Conservation (phyloP, 2,113 vertebrate species). For the Ranitomeya imitator region DNA sequence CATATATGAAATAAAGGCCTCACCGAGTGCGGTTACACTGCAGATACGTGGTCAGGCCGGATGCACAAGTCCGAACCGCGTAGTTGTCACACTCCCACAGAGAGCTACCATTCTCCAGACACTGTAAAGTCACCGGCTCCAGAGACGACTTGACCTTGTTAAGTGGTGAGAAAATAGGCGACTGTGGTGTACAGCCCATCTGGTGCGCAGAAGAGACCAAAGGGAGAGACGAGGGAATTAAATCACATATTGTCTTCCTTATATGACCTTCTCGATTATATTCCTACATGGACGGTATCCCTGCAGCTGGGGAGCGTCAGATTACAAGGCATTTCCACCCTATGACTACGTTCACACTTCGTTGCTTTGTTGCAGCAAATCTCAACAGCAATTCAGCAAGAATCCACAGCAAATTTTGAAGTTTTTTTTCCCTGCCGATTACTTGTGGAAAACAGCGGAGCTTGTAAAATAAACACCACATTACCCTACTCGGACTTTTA, state of each 20-base stretch:
- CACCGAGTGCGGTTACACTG: slow-evolving; percentile 49
- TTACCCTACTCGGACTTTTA: too few relatives aligned
- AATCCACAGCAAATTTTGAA: too few relatives aligned
- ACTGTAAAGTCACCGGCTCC: slow-evolving; percentile 11
- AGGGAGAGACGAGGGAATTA: not conserved
- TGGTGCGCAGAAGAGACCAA: not conserved
- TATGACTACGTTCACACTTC: too few relatives aligned
- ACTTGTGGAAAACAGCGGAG: too few relatives aligned
- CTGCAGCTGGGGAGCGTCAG: too few relatives aligned
- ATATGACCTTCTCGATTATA: not conserved
- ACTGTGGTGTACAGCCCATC: slow-evolving; percentile 26
- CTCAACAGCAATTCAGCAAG: too few relatives aligned
- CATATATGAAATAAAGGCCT: not conserved
- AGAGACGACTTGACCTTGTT: not conserved
- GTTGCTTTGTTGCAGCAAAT: too few relatives aligned
- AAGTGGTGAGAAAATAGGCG: slow-evolving; percentile 25
- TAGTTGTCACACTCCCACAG: slow-evolving; percentile 36
- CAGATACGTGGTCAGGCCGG: slow-evolving; percentile 33
- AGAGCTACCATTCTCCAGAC: slow-evolving; percentile 14
- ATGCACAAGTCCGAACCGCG: not conserved
- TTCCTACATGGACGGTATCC: not conserved
- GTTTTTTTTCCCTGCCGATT: too few relatives aligned
- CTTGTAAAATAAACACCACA: too few relatives aligned
- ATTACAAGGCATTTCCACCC: too few relatives aligned
- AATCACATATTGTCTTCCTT: too few relatives aligned